Base-by-base conservation (phyloP, 2,797 vertebrate species). In the Bovichtus diacanthus region DNA sequence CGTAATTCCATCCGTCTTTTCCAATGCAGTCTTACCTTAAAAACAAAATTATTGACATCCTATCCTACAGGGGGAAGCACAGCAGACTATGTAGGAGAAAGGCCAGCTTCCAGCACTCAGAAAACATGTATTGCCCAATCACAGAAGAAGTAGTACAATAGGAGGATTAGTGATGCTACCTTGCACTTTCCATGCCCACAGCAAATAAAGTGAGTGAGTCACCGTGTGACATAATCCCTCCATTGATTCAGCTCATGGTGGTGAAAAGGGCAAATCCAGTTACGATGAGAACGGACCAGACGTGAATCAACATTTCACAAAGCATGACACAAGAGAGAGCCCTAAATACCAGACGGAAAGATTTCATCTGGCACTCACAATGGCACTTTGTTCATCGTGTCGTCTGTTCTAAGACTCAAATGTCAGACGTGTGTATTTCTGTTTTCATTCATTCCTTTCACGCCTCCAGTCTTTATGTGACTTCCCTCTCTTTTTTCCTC, bases 361-460 rank as follows among this genome's bases (percentile, higher is more conserved):
- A 49, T 77, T 49, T 66, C 4, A 46, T 36, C 8, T 2, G 44
- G 36, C 25, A 18, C 55, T 49, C 13, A 25, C 56, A 73, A 55
- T 21, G n/a, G 4, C 43, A 46, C 46, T 65, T 77, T 71, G 68
- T 67, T 49, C 27, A 46, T 41, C 8, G 0, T 27, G n/a, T 53
- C 7, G 11, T 68, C 49, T 70, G 41, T 66, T 60, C 53, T 66
- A 55, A 27, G 38, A 69, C 36, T 25, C 25, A 68, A 66, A 68
- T 71, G 55, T 47, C 73, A 94, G 90, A 88, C 84, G 84, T 93
- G 90, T 92, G 70, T 90, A 93, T 56, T 93, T 93, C 93, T 80
- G 15, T 67, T 75, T 49, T 56, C 6, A 44, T 58, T 68, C n/a
- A 19, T 69, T 54, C 55, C 87, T 92, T 76, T 83, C 83, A 86